Evolutionary conservation across 2,888 invertebrate species (phyloP), one percentile per base, ranked within the genome.

Genomic region (Thera britannica): DNA sequence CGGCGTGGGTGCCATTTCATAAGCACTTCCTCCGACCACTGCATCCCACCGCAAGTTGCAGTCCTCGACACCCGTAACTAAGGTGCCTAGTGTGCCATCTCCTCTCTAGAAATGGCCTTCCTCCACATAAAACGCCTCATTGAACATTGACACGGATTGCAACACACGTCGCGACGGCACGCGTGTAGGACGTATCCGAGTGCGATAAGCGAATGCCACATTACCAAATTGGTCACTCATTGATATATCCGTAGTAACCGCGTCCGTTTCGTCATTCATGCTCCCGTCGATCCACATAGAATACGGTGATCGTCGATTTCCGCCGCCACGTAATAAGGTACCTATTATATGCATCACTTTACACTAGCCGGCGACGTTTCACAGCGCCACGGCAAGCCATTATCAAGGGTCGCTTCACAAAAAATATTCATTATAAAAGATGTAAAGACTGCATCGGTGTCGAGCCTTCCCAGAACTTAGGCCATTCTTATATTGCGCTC

Each of bases 401-500:
- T 89, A 90, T 89, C 88, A 90, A 88, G 90, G 90, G 88, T 86
- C 86, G 85, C 82, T 83, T 76, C 72, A 88, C 88, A 92, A 93
- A 92, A 92, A 92, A 86, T 83, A 85, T 89, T 90, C 90, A 89
- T 92, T 92, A 92, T 88, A 90, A 91, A 90, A 86, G 88, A 90
- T 90, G 86, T 90, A 90, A 90, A 90, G 91, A 88, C 88, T 88
- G 86, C 89, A 86, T 86, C 91, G 90, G 91, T 91, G 90, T 88
- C 90, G 91, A 83, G 82, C 90, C 92, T 93, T 93, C 93, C 86
- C 89, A 90, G 93, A 93, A 93, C 82, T 85, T 87, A 79, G 83
- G 79, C 92, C 90, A 93, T 93, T 93, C 92, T 93, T 91, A 91
- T 92, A 92, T 92, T 86, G 92, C 90, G 90, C 90, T 90, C 91